phyloP scores from a whole-genome alignment of 2,797 vertebrate genomes.

The Rousettus madagascariensis region DNA sequence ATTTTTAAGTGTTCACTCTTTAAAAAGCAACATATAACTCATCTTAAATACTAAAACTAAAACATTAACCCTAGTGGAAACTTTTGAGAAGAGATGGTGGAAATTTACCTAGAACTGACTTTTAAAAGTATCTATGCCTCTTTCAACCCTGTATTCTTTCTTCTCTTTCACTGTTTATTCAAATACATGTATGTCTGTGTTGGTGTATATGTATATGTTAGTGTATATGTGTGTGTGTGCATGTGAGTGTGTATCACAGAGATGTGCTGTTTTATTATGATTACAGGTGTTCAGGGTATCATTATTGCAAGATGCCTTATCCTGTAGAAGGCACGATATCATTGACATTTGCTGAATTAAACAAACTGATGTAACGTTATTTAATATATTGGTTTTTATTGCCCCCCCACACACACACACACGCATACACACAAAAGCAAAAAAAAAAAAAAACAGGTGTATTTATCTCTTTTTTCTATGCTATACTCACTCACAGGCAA shows the following conservation, averaged over 20 bases:
- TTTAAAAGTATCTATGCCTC: not conserved
- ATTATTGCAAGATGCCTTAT: not conserved
- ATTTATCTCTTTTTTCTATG: not conserved
- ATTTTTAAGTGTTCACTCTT: constrained; percentile 38
- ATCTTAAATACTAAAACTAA: constrained; percentile 12
- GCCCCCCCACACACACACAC: no score
- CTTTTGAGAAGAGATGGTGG: not conserved
- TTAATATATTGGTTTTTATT: not conserved
- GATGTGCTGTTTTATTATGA: not conserved
- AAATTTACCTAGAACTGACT: not conserved
- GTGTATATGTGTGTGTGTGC: not conserved
- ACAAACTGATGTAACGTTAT: not conserved
- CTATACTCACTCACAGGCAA: not conserved
- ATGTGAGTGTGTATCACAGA: not conserved
- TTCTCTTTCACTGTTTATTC: not conserved
- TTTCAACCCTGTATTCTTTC: not conserved
- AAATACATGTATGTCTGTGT: not conserved
- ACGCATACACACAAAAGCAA: not conserved
- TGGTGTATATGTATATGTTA: not conserved
- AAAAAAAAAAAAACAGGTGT: not conserved
- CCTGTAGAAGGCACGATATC: not conserved
- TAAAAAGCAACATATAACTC: not conserved
- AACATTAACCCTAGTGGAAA: not conserved
- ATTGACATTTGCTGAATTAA: not conserved
- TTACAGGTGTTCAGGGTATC: not conserved